phyloP scores from a whole-genome alignment of 2,797 vertebrate species.

The Enteromius treurensis region DNA sequence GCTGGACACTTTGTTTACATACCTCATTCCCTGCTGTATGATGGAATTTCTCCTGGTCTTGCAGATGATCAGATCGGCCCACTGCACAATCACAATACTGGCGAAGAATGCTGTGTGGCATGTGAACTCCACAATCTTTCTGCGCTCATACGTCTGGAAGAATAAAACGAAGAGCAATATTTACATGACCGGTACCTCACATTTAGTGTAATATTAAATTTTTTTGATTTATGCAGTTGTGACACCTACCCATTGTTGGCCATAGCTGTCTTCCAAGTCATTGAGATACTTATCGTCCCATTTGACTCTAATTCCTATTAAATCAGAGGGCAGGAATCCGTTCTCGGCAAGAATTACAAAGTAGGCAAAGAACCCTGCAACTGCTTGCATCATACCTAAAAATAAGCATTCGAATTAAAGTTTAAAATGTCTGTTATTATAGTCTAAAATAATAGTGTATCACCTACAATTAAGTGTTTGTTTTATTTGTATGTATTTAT shows the following conservation, averaged over 20 bases:
- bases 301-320: constrained; percentile 83
- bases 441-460: neutral
- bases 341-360: constrained; percentile 98
- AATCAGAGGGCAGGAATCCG: constrained; percentile 87
- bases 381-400: constrained; percentile 95
- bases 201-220: neutral
- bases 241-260: constrained; percentile 95
- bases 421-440: neutral
- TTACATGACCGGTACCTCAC: neutral
- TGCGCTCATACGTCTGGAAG: constrained; percentile 89
- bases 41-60: constrained; percentile 97
- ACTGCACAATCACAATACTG: constrained; percentile 96
- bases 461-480: neutral
- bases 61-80: constrained; percentile 97
- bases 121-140: constrained; percentile 96
- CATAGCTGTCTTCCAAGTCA: constrained; percentile 94
- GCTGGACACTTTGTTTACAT: constrained; percentile 59
- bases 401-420: neutral
- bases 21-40: constrained; percentile 98
- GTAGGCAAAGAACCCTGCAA: constrained; percentile 95
- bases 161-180: neutral
- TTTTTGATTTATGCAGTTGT: neutral
- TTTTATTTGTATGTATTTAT: neutral
- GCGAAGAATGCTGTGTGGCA: constrained; percentile 96
- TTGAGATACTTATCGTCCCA: constrained; percentile 92